Evolutionary conservation across 2,113 vertebrate species (phyloP).

Genomic region (Todiramphus chloris): DNA sequence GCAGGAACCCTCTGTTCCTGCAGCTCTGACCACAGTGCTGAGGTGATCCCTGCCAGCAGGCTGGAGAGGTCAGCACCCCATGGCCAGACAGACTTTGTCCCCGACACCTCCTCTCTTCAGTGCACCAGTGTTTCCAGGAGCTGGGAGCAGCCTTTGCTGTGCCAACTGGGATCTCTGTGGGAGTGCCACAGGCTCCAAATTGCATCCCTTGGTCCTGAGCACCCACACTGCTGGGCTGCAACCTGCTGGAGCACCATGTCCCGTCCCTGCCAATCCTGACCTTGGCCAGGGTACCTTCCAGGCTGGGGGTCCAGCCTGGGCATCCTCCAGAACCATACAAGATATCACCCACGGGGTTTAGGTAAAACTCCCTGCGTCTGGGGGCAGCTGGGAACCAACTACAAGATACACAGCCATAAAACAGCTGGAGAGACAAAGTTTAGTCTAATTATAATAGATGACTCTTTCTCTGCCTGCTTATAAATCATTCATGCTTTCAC

Average conservation of each 20-base stretch:
- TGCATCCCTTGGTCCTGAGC: background rate
- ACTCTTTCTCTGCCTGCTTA: background rate
- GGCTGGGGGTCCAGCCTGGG: background rate
- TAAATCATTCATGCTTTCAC: background rate
- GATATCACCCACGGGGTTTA: background rate
- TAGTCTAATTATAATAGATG: background rate
- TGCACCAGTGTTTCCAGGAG: background rate
- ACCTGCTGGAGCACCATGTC: rapidly evolving
- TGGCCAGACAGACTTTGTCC: background rate
- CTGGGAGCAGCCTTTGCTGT: rapidly evolving
- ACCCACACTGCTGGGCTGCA: rapidly evolving
- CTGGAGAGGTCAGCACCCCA: rapidly evolving
- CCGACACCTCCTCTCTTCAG: background rate
- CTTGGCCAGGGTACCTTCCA: background rate
- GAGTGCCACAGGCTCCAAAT: rapidly evolving
- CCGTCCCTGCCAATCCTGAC: rapidly evolving
- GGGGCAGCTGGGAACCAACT: background rate
- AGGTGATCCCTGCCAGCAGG: background rate
- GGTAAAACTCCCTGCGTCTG: background rate
- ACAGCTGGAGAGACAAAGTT: background rate
- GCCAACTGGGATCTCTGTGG: background rate
- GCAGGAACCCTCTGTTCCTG: background rate
- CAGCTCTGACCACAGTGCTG: rapidly evolving
- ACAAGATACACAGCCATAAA: background rate
- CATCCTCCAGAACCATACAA: too few relatives aligned